Evolutionary conservation across 1,140 invertebrate genomes (phyloP).

Genomic region (Phymorhynchus buccinoides): DNA sequence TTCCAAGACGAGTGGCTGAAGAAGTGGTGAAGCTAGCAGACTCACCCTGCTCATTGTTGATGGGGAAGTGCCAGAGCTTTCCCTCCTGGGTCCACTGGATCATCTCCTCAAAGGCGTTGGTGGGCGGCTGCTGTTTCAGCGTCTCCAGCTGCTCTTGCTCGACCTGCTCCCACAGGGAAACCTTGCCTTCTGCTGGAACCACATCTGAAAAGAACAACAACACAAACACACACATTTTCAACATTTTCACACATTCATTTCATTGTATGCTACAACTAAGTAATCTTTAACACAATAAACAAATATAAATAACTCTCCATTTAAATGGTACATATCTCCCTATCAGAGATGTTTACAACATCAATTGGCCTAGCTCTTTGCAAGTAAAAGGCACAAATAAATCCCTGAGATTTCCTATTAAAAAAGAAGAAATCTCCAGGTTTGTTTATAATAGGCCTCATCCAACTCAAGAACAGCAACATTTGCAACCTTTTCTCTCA

Average conservation of each 20-base stretch:
- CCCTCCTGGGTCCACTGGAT: conserved; percentile 94
- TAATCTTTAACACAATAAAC: background rate
- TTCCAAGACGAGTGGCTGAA: too few relatives aligned
- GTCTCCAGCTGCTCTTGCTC: conserved; percentile 20
- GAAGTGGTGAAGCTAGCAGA: background rate
- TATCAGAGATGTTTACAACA: too few relatives aligned
- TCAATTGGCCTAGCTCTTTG: too few relatives aligned
- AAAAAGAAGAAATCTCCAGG: too few relatives aligned
- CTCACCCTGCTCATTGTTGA: conserved; percentile 95
- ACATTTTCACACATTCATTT: background rate
- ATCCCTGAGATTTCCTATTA: too few relatives aligned
- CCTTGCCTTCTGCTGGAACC: too few relatives aligned
- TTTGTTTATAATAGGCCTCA: too few relatives aligned
- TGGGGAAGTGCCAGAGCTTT: conserved; percentile 97
- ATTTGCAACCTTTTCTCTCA: too few relatives aligned
- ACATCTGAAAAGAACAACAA: background rate
- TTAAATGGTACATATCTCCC: too few relatives aligned
- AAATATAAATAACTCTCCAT: background rate
- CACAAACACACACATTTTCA: background rate
- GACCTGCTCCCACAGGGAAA: conserved; percentile 39
- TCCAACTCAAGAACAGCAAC: too few relatives aligned
- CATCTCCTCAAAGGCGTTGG: conserved; percentile 93
- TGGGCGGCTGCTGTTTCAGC: conserved; percentile 74
- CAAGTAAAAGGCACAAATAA: too few relatives aligned
- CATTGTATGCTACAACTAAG: background rate